A percentile compares a stretch with the other conserved stretches of the same genome.
Conservation (phyloP, 2,888 invertebrate genomes). For the Chymomyza procnemis region DNA sequence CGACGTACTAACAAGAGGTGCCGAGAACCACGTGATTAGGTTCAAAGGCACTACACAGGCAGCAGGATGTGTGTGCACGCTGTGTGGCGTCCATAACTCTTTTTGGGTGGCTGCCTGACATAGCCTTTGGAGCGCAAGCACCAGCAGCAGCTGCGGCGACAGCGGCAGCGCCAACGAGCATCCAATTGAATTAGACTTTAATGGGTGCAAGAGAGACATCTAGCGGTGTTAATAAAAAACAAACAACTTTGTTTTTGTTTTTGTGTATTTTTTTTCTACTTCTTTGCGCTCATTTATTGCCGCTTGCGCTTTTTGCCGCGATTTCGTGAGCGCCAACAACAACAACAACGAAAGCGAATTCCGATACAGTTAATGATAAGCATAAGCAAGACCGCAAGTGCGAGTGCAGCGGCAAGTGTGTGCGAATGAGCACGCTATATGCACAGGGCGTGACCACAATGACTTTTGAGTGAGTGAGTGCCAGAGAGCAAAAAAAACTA, state of each 20-base stretch:
- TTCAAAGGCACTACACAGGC: slow-evolving; percentile 60
- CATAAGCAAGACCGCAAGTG: slow-evolving; percentile 3
- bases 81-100: slow-evolving; percentile 30
- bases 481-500: background rate
- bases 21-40: slow-evolving; percentile 73
- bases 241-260: slow-evolving; percentile 43
- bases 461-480: slow-evolving; percentile 30
- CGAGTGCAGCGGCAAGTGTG: slow-evolving; percentile 21
- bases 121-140: slow-evolving; percentile 9
- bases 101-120: slow-evolving; percentile 20
- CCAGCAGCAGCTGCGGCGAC: background rate
- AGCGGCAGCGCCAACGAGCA: slow-evolving; percentile 19
- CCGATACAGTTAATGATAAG: slow-evolving; percentile 73
- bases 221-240: slow-evolving; percentile 68
- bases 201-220: slow-evolving; percentile 69
- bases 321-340: slow-evolving; percentile 17
- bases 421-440: background rate
- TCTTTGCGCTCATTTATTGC: slow-evolving; percentile 20
- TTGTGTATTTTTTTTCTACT: slow-evolving; percentile 10
- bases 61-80: slow-evolving; percentile 33
- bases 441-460: slow-evolving; percentile 39
- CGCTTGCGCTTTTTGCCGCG: slow-evolving; percentile 20
- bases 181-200: slow-evolving; percentile 68
- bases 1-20: slow-evolving; percentile 69
- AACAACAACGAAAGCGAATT: slow-evolving; percentile 48